phyloP scores from a whole-genome alignment of 2,113 vertebrate genomes.

The Meriones unguiculatus region DNA sequence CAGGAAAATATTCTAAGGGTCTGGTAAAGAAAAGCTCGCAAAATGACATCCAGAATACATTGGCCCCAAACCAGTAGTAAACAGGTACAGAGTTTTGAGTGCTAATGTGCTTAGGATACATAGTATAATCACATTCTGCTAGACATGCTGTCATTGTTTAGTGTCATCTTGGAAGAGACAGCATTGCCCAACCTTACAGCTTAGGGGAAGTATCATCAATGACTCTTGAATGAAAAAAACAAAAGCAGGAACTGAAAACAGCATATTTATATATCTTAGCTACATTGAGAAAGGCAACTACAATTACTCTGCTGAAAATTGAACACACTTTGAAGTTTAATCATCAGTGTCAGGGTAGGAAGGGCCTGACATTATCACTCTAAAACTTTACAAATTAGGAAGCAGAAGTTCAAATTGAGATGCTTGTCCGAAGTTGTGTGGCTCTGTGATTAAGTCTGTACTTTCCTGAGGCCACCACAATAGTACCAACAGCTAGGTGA shows the following conservation, averaged over 20 bases:
- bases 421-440: not conserved
- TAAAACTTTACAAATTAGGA: slow-evolving; percentile 63
- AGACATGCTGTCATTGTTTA: slow-evolving; percentile 71
- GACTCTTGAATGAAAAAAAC: slow-evolving; percentile 71
- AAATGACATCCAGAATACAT: slow-evolving; percentile 1
- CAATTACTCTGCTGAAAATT: slow-evolving; percentile 62
- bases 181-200: slow-evolving; percentile 71
- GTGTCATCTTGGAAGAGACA: slow-evolving; percentile 74
- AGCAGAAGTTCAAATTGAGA: slow-evolving; percentile 52
- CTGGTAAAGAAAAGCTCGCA: slow-evolving; percentile 26
- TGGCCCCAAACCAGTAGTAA: not conserved
- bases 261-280: slow-evolving; percentile 41
- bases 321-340: slow-evolving; percentile 55
- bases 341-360: slow-evolving; percentile 65
- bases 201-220: slow-evolving; percentile 72
- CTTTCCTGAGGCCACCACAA: not conserved
- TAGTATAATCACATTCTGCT: not conserved
- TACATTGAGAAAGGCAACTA: slow-evolving; percentile 66
- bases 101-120: not conserved
- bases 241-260: slow-evolving; percentile 75
- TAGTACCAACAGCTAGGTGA: not conserved
- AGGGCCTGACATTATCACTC: slow-evolving; percentile 58
- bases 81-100: not conserved
- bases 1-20: slow-evolving; percentile 29
- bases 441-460: not conserved